Evolutionary conservation across 1,140 invertebrate genomes (phyloP).

Genomic region (Drosophila nigrodunni): DNA sequence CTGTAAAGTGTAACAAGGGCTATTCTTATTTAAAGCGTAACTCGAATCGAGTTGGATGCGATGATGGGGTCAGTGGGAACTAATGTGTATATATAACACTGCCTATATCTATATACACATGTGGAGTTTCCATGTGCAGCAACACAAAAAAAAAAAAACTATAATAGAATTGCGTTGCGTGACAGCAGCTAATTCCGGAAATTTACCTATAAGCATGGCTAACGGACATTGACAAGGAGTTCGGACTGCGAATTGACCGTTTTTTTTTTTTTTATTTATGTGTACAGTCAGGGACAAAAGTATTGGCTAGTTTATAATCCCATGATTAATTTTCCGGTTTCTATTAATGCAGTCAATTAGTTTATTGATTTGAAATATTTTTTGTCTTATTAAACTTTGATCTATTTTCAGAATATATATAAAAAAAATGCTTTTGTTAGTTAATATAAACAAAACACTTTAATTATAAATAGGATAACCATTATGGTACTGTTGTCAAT

Average conservation of each 20-base stretch:
- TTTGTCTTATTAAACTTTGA: no score
- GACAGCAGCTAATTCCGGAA: slow-evolving; percentile 70
- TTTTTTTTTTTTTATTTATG: slow-evolving; percentile 2
- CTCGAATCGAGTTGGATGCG: slow-evolving; percentile 13
- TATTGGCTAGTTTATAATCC: no score
- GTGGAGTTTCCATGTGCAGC: slow-evolving; percentile 45
- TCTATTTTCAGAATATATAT: no score
- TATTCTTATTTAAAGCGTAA: slow-evolving; percentile 7
- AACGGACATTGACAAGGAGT: slow-evolving; percentile 46
- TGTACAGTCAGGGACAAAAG: not conserved
- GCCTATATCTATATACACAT: not conserved
- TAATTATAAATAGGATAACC: no score
- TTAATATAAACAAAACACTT: no score
- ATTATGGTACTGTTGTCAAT: no score
- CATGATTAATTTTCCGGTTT: no score
- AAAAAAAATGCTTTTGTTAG: no score
- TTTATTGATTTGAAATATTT: no score
- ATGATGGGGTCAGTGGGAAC: slow-evolving; percentile 44
- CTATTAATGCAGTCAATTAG: no score
- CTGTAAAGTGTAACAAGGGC: slow-evolving; percentile 16
- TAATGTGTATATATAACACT: slow-evolving; percentile 1
- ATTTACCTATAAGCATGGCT: slow-evolving; percentile 61
- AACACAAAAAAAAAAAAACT: slow-evolving; percentile 50
- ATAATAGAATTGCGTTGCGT: slow-evolving; percentile 63
- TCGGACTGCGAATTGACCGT: slow-evolving; percentile 17